Conservation (phyloP, 2,113 vertebrate genomes). For the rat (Rattus norvegicus) region DNA sequence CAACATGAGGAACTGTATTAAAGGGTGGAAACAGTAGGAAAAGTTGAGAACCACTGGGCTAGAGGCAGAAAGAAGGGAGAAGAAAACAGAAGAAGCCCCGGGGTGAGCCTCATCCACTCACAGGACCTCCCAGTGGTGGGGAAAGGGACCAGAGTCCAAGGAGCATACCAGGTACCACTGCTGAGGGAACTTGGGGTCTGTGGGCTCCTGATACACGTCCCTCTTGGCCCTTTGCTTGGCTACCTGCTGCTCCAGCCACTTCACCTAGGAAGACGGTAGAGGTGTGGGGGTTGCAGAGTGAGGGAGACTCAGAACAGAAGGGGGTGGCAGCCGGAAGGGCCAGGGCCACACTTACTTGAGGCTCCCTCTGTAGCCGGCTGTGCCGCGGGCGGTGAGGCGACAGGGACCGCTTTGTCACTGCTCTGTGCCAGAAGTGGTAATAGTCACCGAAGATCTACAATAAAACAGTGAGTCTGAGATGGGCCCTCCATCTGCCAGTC, state of each 20-base stretch:
- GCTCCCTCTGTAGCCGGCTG: conserved; percentile 89
- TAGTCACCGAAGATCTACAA: conserved; percentile 94
- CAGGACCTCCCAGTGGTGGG: not conserved
- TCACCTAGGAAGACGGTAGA: conserved; percentile 86
- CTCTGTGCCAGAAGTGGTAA: conserved; percentile 94
- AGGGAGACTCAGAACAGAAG: not conserved
- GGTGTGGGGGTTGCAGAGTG: not conserved
- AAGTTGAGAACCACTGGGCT: not conserved
- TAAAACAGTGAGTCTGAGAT: conserved; percentile 26
- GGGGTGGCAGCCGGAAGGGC: not conserved
- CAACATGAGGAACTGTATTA: not conserved
- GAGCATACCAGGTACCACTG: conserved; percentile 98
- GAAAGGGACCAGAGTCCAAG: not conserved
- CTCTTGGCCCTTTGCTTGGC: conserved; percentile 93
- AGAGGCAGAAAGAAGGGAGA: not conserved
- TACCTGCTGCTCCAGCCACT: conserved; percentile 97
- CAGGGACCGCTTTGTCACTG: conserved; percentile 93
- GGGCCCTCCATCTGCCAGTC: conserved; percentile 61
- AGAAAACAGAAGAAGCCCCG: not conserved
- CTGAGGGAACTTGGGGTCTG: conserved; percentile 94
- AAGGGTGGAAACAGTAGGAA: not conserved
- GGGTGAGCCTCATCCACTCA: not conserved
- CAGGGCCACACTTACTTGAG: conserved; percentile 86
- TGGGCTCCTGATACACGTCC: conserved; percentile 91
- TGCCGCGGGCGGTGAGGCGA: conserved; percentile 90